Base-by-base conservation (phyloP, 2,888 invertebrate genomes). In the Hydrotaea diabolus region DNA sequence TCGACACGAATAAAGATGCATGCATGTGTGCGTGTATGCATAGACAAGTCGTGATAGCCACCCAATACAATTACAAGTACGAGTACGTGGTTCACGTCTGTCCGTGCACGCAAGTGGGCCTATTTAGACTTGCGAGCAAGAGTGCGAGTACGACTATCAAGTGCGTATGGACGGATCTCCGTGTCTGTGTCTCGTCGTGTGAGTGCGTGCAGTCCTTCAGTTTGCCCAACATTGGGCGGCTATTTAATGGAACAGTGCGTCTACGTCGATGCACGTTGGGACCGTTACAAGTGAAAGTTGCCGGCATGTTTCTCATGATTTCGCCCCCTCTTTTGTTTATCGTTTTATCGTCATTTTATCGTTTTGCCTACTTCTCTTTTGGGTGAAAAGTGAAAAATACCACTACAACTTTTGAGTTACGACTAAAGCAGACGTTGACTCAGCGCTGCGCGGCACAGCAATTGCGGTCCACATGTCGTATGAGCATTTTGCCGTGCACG, bases 401-500 rank as follows among this genome's bases (percentile, higher is more conserved):
- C 46, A 23, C 23, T 57, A 73, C 73, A 73, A 73, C 57, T 39
- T 36, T 57, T 73, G 21, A 55, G 26, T 55, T 31, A 39, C 36
- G 15, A 26, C 31, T 26, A 55, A 26, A 62, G n/a, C 8, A 64
- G 21, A 36, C 23, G n/a, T n/a, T 39, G 26, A 69, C 23, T 43
- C 13, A 57, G 43, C 71, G 59, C 39, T 4, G 26, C 46, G 77
- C 19, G 23, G 21, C 26, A 49, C 57, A 76, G 71, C 69, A 39
- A 46, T 15, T 1, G 39, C 76, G 64, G 80, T 80, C 83, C 80
- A 23, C 57, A 64, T 69, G 80, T 39, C 83, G 83, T 77, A 83
- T 83, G 77, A 76, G 83, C 76, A 59, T 77, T 83, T 80, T 46
- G 11, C 17, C 49, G 23, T 78, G 71, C 53, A 55, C 62, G 62